Percentiles rank a stretch among this genome's conserved stretches.
Evolutionary conservation across 2,113 vertebrate species (phyloP).

Genomic region (Marmota monax): DNA sequence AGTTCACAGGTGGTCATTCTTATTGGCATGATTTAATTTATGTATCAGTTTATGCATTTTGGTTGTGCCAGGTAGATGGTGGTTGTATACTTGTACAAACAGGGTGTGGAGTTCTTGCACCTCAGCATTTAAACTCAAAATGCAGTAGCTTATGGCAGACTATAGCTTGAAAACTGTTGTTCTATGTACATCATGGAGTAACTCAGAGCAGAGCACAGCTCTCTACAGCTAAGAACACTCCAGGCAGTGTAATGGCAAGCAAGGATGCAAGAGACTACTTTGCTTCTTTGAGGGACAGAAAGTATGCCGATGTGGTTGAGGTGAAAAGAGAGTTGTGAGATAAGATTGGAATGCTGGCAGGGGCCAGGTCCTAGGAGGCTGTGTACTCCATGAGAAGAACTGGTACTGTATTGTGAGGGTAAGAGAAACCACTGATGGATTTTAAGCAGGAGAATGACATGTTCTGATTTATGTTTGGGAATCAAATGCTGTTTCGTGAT

Average conservation of each 20-base stretch:
- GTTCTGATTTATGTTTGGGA: constrained; percentile 3
- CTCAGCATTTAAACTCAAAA: no score
- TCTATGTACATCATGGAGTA: no score
- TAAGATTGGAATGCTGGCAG: not conserved
- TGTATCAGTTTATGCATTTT: no score
- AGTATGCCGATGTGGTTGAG: not conserved
- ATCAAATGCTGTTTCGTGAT: not conserved
- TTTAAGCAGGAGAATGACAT: constrained; percentile 15
- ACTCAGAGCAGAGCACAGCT: no score
- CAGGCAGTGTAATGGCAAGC: not conserved
- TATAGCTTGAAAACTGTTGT: no score
- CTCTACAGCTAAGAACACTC: not conserved
- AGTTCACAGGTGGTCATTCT: no score
- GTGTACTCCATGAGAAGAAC: not conserved
- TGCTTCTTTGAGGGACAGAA: not conserved
- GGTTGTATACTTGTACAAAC: no score
- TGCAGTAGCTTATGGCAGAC: no score
- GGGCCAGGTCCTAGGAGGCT: not conserved
- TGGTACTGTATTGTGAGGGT: not conserved
- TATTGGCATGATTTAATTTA: no score
- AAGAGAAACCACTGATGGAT: not conserved
- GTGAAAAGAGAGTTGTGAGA: not conserved
- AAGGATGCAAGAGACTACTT: not conserved
- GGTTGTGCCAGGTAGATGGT: no score
- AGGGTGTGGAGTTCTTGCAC: no score